These are phyloP conservation scores for Troglohyphantes excavatus DNA, from an alignment of 2,888 invertebrate species.

Conservation along the genomic window DNA sequence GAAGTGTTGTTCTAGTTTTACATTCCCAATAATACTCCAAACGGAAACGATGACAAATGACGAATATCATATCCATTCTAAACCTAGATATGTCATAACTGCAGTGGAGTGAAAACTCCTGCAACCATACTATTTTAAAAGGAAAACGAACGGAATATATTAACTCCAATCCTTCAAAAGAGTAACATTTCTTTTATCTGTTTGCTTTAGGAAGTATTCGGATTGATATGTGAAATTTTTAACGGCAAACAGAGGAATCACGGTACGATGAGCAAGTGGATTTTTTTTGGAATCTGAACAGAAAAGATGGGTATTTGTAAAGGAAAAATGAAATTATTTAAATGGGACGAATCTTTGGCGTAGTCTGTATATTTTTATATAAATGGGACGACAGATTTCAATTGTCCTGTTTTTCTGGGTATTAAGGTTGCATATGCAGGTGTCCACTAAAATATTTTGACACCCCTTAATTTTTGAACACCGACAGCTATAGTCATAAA, in stretches of 20 bases:
- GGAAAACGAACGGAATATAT: background rate
- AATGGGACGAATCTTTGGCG: constrained; percentile 13
- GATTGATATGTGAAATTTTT: constrained; percentile 24
- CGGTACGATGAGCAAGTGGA: constrained; percentile 33
- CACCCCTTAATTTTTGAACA: too few relatives aligned
- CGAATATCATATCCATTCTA: constrained; percentile 38
- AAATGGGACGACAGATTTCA: constrained; percentile 38
- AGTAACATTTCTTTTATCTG: constrained; percentile 9
- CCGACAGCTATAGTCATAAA: too few relatives aligned
- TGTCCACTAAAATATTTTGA: too few relatives aligned
- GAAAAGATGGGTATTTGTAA: background rate
- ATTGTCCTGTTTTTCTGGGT: background rate
- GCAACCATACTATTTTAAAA: constrained; percentile 15
- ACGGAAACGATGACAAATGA: constrained; percentile 50
- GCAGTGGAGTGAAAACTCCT: constrained; percentile 15
- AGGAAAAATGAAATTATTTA: constrained; percentile 16
- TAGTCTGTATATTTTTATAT: constrained; percentile 4
- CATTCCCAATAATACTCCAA: constrained; percentile 32
- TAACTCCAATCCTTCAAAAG: background rate
- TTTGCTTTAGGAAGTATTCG: constrained; percentile 8
- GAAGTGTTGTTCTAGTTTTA: constrained; percentile 35
- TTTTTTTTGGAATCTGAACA: background rate
- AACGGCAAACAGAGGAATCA: constrained; percentile 15
- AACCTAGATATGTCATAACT: constrained; percentile 53
- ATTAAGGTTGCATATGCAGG: background rate